Conservation (phyloP, 2,888 invertebrate genomes). For the Uloborus plumipes region DNA sequence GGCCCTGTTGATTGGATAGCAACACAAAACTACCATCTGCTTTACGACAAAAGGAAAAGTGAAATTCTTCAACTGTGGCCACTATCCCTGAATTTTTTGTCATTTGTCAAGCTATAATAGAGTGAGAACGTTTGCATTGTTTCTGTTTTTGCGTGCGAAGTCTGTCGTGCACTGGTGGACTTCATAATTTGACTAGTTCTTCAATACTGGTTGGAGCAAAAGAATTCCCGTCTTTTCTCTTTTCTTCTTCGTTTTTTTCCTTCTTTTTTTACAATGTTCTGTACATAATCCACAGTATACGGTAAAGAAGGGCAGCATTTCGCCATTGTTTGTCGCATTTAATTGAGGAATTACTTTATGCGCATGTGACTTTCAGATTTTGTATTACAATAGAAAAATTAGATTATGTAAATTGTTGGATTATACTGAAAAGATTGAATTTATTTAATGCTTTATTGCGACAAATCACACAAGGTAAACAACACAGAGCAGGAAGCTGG, state of each 20-base stretch:
- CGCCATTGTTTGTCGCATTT: conserved; percentile 31
- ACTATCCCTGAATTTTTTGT: conserved; percentile 18
- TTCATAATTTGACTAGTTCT: conserved; percentile 43
- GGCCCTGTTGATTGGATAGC: too few species aligned
- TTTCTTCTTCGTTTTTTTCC: neutral
- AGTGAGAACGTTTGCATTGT: conserved; percentile 54
- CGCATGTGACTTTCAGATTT: neutral
- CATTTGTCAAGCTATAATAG: conserved; percentile 50
- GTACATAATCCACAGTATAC: neutral
- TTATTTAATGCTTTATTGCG: conserved; percentile 7
- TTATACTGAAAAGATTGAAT: conserved; percentile 8
- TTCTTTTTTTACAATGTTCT: too few species aligned
- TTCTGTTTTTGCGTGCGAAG: conserved; percentile 43
- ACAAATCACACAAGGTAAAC: neutral
- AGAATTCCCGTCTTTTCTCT: conserved; percentile 21
- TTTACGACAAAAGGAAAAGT: conserved; percentile 29
- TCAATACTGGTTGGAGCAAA: conserved; percentile 28
- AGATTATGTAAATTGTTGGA: conserved; percentile 7
- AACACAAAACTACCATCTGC: too few species aligned
- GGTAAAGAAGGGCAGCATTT: conserved; percentile 36
- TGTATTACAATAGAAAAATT: conserved; percentile 19
- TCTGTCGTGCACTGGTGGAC: conserved; percentile 47
- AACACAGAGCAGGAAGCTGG: too few species aligned
- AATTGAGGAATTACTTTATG: conserved; percentile 11
- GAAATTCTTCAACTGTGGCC: conserved; percentile 13